Percentiles rank a stretch among this genome's conserved stretches.
phyloP scores from a whole-genome alignment of 2,888 invertebrate species.

The Odontocerum albicorne region DNA sequence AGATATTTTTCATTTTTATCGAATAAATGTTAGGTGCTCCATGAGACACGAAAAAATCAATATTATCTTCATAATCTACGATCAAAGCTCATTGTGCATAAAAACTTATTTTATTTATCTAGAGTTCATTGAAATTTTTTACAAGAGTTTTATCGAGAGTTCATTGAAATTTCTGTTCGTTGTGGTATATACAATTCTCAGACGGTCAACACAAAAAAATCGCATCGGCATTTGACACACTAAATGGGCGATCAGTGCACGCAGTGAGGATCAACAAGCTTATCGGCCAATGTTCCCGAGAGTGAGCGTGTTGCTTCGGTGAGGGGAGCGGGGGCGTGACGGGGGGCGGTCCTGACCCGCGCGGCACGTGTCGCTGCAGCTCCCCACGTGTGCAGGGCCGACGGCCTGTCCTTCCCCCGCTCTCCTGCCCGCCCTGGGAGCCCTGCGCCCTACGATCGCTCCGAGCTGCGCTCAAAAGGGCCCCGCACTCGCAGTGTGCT shows the following conservation, averaged over 20 bases:
- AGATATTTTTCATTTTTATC: not conserved
- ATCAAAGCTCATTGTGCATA: no score
- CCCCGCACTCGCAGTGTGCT: slow-evolving; percentile 18
- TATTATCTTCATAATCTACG: no score
- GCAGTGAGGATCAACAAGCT: not conserved
- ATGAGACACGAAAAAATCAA: no score
- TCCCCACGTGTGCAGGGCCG: slow-evolving; percentile 30
- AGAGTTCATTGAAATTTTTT: no score
- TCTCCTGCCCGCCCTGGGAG: slow-evolving; percentile 16
- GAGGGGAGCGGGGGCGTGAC: slow-evolving; percentile 37
- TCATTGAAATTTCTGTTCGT: no score
- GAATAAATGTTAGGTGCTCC: not conserved
- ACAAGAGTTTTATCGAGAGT: no score
- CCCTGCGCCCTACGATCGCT: slow-evolving; percentile 9
- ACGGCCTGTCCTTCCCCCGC: slow-evolving; percentile 29
- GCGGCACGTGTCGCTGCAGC: slow-evolving; percentile 36
- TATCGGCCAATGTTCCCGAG: slow-evolving; percentile 12
- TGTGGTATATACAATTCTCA: no score
- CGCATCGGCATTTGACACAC: no score
- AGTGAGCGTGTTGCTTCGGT: slow-evolving; percentile 7
- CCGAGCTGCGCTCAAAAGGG: slow-evolving; percentile 18
- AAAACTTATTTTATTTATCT: no score
- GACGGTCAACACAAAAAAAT: no score
- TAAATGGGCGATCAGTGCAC: not conserved
- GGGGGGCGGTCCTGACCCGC: slow-evolving; percentile 30